Conservation (phyloP, 35 echinoderm and acorn worm genomes). For the Amphiura filiformis region DNA sequence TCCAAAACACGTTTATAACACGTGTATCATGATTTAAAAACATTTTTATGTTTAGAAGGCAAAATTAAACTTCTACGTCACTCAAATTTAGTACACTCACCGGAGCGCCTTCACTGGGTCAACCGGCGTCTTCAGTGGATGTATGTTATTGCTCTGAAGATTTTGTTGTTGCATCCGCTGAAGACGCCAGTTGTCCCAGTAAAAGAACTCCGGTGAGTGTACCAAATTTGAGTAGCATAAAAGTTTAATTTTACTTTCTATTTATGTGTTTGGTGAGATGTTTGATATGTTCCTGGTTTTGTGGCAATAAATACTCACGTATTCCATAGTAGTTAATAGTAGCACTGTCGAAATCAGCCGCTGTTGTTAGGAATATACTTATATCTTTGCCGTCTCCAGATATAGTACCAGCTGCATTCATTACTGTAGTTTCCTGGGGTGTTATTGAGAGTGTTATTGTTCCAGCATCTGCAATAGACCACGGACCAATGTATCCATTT, state of each 20-base stretch:
- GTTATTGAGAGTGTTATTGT: not conserved
- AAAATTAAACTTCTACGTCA: not conserved
- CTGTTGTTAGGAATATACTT: not conserved
- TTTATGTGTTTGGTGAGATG: not conserved
- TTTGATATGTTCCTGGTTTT: not conserved
- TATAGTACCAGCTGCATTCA: not conserved
- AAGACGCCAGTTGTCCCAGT: not conserved
- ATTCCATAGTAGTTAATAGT: not conserved
- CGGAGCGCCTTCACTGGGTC: no score
- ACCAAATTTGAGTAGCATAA: no score
- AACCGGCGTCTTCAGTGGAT: no score
- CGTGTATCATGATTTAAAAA: no score
- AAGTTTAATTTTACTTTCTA: no score
- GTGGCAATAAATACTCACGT: not conserved
- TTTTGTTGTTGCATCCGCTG: not conserved
- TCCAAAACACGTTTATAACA: not conserved
- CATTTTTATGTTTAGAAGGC: no score
- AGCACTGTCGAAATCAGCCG: not conserved
- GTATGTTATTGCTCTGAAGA: not conserved
- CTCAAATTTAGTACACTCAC: no score
- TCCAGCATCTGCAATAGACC: not conserved
- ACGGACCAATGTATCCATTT: not conserved
- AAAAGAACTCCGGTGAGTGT: no score
- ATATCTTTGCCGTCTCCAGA: not conserved
- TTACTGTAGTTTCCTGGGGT: not conserved